Conservation (phyloP, 2,888 invertebrate genomes). For the Platycnemis pennipes region DNA sequence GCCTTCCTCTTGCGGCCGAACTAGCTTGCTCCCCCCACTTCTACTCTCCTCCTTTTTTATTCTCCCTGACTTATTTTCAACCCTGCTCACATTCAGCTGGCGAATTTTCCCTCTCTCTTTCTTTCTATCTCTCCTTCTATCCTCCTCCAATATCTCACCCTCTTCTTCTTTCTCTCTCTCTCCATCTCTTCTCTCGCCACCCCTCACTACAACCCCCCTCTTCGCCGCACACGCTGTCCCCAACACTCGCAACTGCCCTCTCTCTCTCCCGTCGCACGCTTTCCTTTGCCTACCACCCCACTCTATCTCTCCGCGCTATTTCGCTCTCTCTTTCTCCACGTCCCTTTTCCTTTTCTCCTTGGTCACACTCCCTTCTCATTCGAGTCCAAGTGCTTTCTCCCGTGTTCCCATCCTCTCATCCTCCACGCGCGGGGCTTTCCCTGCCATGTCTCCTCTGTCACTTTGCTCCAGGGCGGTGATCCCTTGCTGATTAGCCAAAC, state of each 20-base stretch:
- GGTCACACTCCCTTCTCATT: no score
- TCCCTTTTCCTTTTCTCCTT: no score
- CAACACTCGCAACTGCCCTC: conserved; percentile 10
- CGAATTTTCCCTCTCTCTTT: conserved; percentile 13
- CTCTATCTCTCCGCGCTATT: not conserved
- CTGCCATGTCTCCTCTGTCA: not conserved
- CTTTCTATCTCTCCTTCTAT: not conserved
- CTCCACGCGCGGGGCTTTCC: not conserved
- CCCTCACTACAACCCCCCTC: not conserved
- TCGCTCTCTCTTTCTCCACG: not conserved
- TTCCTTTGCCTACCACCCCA: not conserved
- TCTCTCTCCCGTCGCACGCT: not conserved
- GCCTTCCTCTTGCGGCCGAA: not conserved
- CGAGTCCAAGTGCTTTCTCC: not conserved
- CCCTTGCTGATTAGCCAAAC: not conserved
- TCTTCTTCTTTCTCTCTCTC: not conserved
- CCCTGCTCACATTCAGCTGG: conserved; percentile 3
- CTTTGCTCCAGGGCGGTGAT: not conserved
- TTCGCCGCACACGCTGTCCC: conserved; percentile 15
- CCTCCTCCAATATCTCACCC: not conserved
- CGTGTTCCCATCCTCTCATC: not conserved
- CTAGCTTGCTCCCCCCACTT: not conserved
- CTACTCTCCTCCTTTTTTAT: not conserved
- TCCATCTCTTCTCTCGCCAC: not conserved
- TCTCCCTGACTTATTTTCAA: conserved; percentile 2